Percentiles rank a stretch among this genome's conserved stretches.
These are phyloP conservation scores for Drosophila flavopinicola DNA, from an alignment of 2,888 invertebrate genomes.

Conservation along the genomic window DNA sequence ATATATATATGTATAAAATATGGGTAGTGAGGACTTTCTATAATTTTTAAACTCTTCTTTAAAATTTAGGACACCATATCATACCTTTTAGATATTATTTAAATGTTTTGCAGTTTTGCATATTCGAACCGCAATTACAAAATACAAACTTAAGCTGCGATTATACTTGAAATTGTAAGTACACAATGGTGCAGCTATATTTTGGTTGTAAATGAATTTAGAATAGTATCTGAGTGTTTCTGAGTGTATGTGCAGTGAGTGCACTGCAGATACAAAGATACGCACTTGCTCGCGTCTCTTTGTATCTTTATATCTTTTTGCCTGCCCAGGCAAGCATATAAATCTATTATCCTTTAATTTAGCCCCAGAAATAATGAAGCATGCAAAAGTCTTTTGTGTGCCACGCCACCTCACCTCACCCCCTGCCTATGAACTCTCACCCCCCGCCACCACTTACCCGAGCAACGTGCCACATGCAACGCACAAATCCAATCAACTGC, in stretches of 20 bases:
- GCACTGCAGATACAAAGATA: slow-evolving; percentile 8
- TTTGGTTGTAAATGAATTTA: too few relatives aligned
- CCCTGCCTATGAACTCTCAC: neutral
- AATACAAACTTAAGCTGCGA: too few relatives aligned
- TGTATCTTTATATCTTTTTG: slow-evolving; percentile 19
- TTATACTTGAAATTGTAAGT: too few relatives aligned
- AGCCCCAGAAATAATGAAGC: slow-evolving; percentile 73
- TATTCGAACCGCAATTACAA: too few relatives aligned
- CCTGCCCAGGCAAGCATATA: slow-evolving; percentile 58
- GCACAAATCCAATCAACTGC: slow-evolving; percentile 71
- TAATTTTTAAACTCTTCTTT: too few relatives aligned
- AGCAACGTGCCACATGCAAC: slow-evolving; percentile 33
- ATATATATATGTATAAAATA: too few relatives aligned
- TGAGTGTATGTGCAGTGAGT: neutral
- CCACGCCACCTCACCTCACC: slow-evolving; percentile 5
- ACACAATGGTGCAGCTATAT: too few relatives aligned
- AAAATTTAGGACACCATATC: too few relatives aligned
- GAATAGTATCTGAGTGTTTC: neutral
- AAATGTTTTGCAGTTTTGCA: too few relatives aligned
- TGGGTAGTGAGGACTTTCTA: too few relatives aligned
- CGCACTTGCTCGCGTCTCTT: slow-evolving; percentile 5
- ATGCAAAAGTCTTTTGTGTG: slow-evolving; percentile 55
- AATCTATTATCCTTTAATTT: slow-evolving; percentile 78
- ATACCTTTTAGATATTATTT: too few relatives aligned
- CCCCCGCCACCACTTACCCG: neutral